Evolutionary conservation across 1,140 invertebrate species (phyloP), one percentile per base, ranked within the genome.

Genomic region (Melitaea cinxia): DNA sequence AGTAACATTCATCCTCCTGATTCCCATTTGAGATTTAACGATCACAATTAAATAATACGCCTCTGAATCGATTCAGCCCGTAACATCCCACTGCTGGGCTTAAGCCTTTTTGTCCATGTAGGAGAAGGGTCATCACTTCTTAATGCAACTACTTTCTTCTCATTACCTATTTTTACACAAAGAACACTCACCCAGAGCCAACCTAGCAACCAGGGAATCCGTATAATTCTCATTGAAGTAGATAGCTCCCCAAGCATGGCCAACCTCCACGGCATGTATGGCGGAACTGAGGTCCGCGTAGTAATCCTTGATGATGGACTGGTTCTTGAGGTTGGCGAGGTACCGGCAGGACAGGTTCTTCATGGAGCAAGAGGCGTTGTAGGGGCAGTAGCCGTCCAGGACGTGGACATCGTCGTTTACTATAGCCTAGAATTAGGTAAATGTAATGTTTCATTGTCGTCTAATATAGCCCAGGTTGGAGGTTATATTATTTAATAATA

Each of bases 181-280:
- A n/a, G n/a, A n/a, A n/a, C n/a, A 63, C 75, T 83, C 73, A 92
- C 94, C 94, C 28, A 95, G 77, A 26, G 93, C 92, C 70, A 96
- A 92, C 69, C 96, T 92, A 3, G 94, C 93, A 0, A 95, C 91
- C 1, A 98, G 91, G 24, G 95, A 94, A 61, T 95, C 94, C 0
- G 97, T 96, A 75, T 97, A 99, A 78, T 98, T 98, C 71, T 95
- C 92, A 3, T 95, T 95, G 62, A 99, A 96, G 72, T 95, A 94
- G 5, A 99, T 80, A 3, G 95, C 95, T 0, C 96, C 97, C 97
- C 97, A 99, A 0, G 95, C 94, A 5, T 95, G 87, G 0, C 97
- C 97, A 10, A 88, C 83, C 42, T 92, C 82, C 0, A 98, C 96
- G 0, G 95, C 94, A 15, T 93, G 84, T 63, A 94, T 92, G 0